Percentiles rank a stretch among this genome's conserved stretches.
phyloP scores from a whole-genome alignment of 2,113 vertebrate species.

The Phasianus colchicus region DNA sequence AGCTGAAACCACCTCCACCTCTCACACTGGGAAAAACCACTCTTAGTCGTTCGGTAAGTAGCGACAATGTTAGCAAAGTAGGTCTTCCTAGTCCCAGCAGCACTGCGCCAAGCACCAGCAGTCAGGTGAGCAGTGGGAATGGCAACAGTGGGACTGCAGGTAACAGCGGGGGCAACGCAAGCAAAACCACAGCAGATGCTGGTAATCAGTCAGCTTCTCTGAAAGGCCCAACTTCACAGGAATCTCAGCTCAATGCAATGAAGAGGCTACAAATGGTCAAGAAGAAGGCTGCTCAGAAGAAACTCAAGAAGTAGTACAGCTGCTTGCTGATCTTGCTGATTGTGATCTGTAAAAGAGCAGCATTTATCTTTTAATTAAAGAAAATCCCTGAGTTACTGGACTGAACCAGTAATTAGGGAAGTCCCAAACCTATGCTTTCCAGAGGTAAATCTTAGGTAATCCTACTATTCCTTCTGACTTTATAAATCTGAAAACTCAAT shows the following conservation, averaged over 20 bases:
- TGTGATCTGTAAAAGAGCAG: background rate
- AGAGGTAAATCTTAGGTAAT: background rate
- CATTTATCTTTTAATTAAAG: background rate
- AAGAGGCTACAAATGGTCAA: conserved; percentile 97
- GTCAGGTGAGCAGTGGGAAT: conserved; percentile 65
- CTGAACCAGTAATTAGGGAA: background rate
- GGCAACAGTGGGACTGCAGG: conserved; percentile 76
- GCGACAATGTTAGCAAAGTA: conserved; percentile 88
- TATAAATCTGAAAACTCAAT: background rate
- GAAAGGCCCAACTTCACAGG: conserved; percentile 93
- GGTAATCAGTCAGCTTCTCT: conserved; percentile 73
- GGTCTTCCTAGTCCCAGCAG: conserved; percentile 82
- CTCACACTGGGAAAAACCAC: conserved; percentile 93
- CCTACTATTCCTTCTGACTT: background rate
- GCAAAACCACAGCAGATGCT: conserved; percentile 76
- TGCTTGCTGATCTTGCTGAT: background rate
- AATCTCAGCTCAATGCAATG: conserved; percentile 97
- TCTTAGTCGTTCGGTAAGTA: conserved; percentile 90
- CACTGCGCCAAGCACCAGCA: conserved; percentile 66
- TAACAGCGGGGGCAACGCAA: conserved; percentile 37
- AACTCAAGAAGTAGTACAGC: conserved; percentile 88
- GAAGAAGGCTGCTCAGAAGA: conserved; percentile 98
- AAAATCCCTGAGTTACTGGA: background rate
- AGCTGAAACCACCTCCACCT: conserved; percentile 89
- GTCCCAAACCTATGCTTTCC: background rate